Percentiles rank a stretch among this genome's conserved stretches.
phyloP scores from a whole-genome alignment of 2,113 vertebrate genomes.

The Halichoeres trimaculatus region DNA sequence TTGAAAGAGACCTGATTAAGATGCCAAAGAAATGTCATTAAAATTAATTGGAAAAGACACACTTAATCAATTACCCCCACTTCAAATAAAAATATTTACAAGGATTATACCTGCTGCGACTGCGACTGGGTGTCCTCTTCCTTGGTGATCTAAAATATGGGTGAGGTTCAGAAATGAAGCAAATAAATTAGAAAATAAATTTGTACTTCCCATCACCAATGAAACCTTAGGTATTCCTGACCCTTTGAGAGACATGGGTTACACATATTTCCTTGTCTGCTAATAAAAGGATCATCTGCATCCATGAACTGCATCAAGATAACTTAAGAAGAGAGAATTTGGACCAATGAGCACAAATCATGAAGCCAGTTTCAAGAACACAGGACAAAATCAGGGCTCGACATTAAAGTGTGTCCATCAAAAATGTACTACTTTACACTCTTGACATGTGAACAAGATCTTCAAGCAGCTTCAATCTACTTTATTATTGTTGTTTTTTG shows the following conservation, averaged over 20 bases:
- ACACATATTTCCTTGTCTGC: constrained; percentile 40
- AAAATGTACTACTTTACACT: not conserved
- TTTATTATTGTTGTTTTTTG: not conserved
- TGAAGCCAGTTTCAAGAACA: constrained; percentile 38
- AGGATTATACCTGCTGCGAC: constrained; percentile 94
- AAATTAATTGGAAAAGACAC: too few relatives aligned
- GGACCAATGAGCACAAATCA: constrained; percentile 39
- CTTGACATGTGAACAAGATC: not conserved
- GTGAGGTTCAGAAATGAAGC: constrained; percentile 33
- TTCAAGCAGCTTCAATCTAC: not conserved
- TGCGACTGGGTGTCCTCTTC: constrained; percentile 94
- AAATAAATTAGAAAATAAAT: constrained; percentile 31
- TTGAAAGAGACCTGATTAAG: constrained; percentile 90
- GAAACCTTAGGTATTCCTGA: constrained; percentile 43
- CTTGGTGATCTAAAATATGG: constrained; percentile 90
- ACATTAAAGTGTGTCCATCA: constrained; percentile 43
- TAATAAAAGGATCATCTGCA: constrained; percentile 83
- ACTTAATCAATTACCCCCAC: too few relatives aligned
- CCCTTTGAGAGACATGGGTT: constrained; percentile 35
- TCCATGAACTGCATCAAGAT: constrained; percentile 48
- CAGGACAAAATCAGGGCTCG: constrained; percentile 53
- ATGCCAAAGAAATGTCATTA: too few relatives aligned
- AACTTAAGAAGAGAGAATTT: constrained; percentile 35
- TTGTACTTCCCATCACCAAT: constrained; percentile 18
- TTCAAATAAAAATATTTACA: not conserved